Percentiles rank a stretch among this genome's conserved stretches.
Evolutionary conservation across 1,140 invertebrate species (phyloP).

Genomic region (Notospermus geniculatus): DNA sequence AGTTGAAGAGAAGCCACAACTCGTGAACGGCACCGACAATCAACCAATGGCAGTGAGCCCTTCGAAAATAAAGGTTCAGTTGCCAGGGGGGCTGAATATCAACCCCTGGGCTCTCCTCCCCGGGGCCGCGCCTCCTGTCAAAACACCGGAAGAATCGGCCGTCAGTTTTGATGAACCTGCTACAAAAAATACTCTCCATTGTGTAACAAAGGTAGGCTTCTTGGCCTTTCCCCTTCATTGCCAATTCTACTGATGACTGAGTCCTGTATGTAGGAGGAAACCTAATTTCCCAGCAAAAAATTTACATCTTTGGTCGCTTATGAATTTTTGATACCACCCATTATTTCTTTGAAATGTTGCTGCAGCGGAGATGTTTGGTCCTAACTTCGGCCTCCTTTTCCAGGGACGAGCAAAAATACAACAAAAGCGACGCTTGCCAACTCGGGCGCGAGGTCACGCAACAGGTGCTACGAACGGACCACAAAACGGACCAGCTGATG

Average conservation of each 20-base stretch:
- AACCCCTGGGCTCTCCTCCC: constrained; percentile 42
- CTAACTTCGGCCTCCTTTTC: constrained; percentile 20
- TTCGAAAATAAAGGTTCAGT: constrained; percentile 22
- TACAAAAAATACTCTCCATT: constrained; percentile 34
- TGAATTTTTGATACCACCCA: background rate
- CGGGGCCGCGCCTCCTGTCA: constrained; percentile 35
- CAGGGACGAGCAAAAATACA: constrained; percentile 70
- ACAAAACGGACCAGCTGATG: constrained; percentile 53
- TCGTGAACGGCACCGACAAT: too few species aligned
- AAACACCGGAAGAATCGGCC: constrained; percentile 26
- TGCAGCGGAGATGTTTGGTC: background rate
- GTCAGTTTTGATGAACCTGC: constrained; percentile 45
- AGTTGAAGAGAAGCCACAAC: too few species aligned
- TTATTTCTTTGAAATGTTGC: background rate
- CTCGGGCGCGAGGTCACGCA: constrained; percentile 68
- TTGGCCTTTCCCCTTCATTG: too few species aligned
- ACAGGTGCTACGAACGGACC: constrained; percentile 67
- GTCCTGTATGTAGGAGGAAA: background rate
- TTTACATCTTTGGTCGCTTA: background rate
- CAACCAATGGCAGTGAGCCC: background rate
- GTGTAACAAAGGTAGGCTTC: constrained; percentile 45
- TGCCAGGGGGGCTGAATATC: constrained; percentile 35
- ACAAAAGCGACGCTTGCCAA: constrained; percentile 71
- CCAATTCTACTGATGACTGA: background rate
- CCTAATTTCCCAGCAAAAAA: background rate